Evolutionary conservation across 2,797 vertebrate species (phyloP), one percentile per base, ranked within the genome.

Genomic region (Petrocephalus sullivani): DNA sequence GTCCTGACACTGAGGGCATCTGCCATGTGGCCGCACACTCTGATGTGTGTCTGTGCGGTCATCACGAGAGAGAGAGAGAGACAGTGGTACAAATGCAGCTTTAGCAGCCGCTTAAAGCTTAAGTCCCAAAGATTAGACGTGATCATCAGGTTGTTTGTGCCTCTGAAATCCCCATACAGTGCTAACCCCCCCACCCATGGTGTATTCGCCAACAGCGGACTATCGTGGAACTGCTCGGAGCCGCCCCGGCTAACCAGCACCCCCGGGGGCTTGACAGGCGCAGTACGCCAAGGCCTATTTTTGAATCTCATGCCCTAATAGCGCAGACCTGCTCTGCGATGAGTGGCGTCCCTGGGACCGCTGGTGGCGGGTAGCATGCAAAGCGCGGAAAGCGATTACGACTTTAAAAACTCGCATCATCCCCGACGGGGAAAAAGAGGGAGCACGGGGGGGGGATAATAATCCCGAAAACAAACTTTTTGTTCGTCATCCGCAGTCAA

Each of bases 381-480:
- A 87, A 19, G 10, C 75, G 1, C 53, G 23, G 64, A 78, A 61
- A 61, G 57, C 78, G 88, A 89, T 89, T 87, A 87, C 51, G 85
- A 87, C 53, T 61, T 84, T 54, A n/a, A 60, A 60, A 88, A 88
- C 23, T 85, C 81, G 41, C 61, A 81, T 85, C 81, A 21, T 64
- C 46, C 21, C 83, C 83, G 4, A 56, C 7, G 19, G 23, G 61
- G 23, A n/a, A 90, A 28, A 90, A 91, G 91, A 92, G 21, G 46
- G n/a, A 12, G 89, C 89, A 91, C 91, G 92, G 91, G 90, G 75
- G 61, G 87, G 90, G 89, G 91, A 85, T 90, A 93, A 93, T 89
- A 64, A 85, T 67, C 61, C 87, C 60, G 9, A 37, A 85, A 85
- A 85, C 81, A 88, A 88, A 85, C 46, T 85, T 85, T 91, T 88